These are phyloP conservation scores for Nesogale talazaci DNA, from an alignment of 2,113 vertebrate genomes.

Conservation along the genomic window DNA sequence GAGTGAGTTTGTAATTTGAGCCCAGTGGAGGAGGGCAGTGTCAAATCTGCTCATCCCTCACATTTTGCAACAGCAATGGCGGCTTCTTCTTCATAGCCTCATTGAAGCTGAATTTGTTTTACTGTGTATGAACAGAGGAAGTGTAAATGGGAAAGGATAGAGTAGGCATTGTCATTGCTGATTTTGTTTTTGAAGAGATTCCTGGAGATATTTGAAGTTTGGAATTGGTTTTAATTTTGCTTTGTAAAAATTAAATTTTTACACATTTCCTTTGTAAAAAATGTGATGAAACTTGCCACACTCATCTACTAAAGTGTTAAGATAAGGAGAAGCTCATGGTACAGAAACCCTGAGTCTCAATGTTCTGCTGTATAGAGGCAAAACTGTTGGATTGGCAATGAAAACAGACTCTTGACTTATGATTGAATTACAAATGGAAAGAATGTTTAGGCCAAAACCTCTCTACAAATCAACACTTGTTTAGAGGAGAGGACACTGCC, in stretches of 20 bases:
- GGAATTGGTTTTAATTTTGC: neutral
- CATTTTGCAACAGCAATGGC: neutral
- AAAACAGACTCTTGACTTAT: neutral
- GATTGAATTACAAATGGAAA: neutral
- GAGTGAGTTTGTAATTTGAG: constrained; percentile 8
- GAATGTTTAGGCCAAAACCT: neutral
- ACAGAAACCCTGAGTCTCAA: neutral
- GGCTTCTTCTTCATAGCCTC: neutral
- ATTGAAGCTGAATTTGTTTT: neutral
- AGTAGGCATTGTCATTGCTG: neutral
- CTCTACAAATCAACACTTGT: neutral
- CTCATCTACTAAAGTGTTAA: neutral
- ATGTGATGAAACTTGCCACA: neutral
- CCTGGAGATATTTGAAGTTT: neutral
- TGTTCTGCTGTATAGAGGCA: neutral
- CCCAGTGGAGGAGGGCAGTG: neutral
- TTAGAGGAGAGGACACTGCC: neutral
- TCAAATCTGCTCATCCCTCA: neutral
- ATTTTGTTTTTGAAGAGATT: neutral
- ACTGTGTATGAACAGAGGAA: neutral
- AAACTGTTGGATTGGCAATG: neutral
- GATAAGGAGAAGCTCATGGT: neutral
- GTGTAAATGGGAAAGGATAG: neutral
- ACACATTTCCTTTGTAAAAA: neutral
- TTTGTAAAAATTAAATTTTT: too few relatives aligned